Conservation (phyloP, 1,140 invertebrate genomes). For the Eciton burchellii region DNA sequence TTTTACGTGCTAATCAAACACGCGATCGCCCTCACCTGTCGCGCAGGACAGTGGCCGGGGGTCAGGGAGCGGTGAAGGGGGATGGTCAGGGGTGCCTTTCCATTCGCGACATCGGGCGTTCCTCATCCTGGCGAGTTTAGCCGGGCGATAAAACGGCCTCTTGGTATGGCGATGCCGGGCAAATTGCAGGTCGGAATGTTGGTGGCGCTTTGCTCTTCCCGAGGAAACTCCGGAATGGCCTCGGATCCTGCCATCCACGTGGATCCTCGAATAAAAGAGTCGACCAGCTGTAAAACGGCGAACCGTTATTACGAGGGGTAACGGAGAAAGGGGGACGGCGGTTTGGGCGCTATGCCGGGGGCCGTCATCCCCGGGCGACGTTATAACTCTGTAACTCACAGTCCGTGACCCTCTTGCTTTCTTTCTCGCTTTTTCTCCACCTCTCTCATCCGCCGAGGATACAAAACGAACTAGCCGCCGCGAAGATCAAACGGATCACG, state of each 20-base stretch:
- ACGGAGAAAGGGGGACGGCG: neutral
- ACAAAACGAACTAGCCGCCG: slow-evolving; percentile 4
- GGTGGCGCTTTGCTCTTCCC: slow-evolving; percentile 27
- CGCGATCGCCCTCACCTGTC: slow-evolving; percentile 49
- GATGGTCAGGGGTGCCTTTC: slow-evolving; percentile 29
- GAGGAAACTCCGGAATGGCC: slow-evolving; percentile 67
- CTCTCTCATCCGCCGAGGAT: neutral
- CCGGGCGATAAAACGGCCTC: slow-evolving; percentile 70
- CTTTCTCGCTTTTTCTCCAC: slow-evolving; percentile 15
- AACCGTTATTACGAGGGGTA: slow-evolving; percentile 73
- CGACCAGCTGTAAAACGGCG: slow-evolving; percentile 73
- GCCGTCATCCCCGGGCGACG: slow-evolving; percentile 48
- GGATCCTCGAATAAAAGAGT: slow-evolving; percentile 71
- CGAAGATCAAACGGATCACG: slow-evolving; percentile 22
- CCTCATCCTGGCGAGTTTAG: slow-evolving; percentile 65
- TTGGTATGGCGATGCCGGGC: slow-evolving; percentile 54
- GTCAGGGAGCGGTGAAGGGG: too few species aligned
- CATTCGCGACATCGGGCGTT: slow-evolving; percentile 65
- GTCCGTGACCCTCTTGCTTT: slow-evolving; percentile 9
- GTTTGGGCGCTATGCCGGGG: slow-evolving; percentile 41
- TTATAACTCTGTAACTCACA: slow-evolving; percentile 58
- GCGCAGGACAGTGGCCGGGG: slow-evolving; percentile 21
- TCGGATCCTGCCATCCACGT: slow-evolving; percentile 69
- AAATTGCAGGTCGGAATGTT: slow-evolving; percentile 70
- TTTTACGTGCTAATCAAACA: slow-evolving; percentile 68